Evolutionary conservation across 2,113 vertebrate species (phyloP), one percentile per base, ranked within the genome.

Genomic region (Campylomormyrus numenius): DNA sequence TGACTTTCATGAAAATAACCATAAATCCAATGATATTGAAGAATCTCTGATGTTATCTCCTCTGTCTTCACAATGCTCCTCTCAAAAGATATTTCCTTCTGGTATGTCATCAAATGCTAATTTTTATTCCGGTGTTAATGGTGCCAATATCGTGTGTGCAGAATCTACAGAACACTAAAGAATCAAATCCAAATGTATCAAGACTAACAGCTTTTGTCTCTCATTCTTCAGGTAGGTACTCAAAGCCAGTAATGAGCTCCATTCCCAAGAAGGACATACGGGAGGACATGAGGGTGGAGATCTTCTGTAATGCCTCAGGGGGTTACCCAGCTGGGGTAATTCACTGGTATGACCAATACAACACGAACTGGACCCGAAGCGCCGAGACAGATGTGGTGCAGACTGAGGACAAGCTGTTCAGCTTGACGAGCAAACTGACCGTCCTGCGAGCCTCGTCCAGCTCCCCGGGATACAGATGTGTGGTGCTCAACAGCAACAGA

Each of bases 301-400:
- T 96, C 90, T 90, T 19, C 2, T 96, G 95, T 58, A 52, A 24
- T 0, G 62, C 94, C 0, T 17, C 10, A 0, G 93, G 92, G 1
- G 95, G 96, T n/a, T 95, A 93, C 90, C 96, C 95, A 10, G 0
- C 58, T 90, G 95, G 94, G 1, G 0, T 5, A 6, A 91, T 96
- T 77, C 90, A 90, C 17, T 96, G 95, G 96, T 93, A 93, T 89
- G 93, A 89, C 9, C 13, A 31, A 0, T 0, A 48, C 0, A 1
- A 17, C 0, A 2, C 0, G 0, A 88, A 94, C 2, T 92, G 90
- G 94, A 92, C 88, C 0, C 0, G 0, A 0, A 91, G 58, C 3
- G 0, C 93, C 8, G 0, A 24, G 1, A 89, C 87, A 27, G 0
- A 9, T 0, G 56, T 0, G 0, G 6, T 0, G 2, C 0, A 0